Evolutionary conservation across 2,888 invertebrate genomes (phyloP), one percentile per base, ranked within the genome.

Genomic region (Tenodera sinensis): DNA sequence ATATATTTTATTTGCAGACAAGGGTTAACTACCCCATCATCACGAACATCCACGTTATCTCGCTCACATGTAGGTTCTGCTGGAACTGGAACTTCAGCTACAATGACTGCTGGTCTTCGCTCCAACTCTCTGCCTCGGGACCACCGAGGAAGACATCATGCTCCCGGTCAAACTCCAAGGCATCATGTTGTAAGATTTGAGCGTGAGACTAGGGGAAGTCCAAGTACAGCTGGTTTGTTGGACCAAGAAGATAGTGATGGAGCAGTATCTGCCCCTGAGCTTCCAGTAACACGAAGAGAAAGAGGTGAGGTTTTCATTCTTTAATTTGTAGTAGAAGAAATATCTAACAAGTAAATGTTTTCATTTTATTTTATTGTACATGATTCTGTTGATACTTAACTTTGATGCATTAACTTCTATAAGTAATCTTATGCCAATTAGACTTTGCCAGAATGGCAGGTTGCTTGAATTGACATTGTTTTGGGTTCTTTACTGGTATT

Each of bases 201-300:
- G 90, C 91, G 91, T 91, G 93, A 93, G 91, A 92, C 92, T 6
- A 54, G 90, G 15, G 89, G 90, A 82, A 71, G 47, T 34, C 30
- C 30, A 27, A 28, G 89, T 47, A 89, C 91, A 90, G 87, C 91
- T 90, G 89, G 92, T 90, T 93, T 95, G 84, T 93, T 94, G 27
- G 96, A 96, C 91, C 96, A 96, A 93, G 97, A 97, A 92, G 97
- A 97, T 93, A 95, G 96, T 91, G 97, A 97, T 93, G 97, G 97
- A 87, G 96, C 96, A 90, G 94, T 97, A 90, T 97, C 97, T 87
- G 97, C 97, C 28, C 97, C 97, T 28, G 97, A 97, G 94, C 95
- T 97, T 93, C 96, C 97, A 88, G 93, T 95, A 92, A 93, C 95
- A 93, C 92, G 96, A 92, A 93, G 96, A 91, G 95, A 95, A 91